Conservation (phyloP, 2,888 invertebrate genomes). For the Xestia sexstrigata region DNA sequence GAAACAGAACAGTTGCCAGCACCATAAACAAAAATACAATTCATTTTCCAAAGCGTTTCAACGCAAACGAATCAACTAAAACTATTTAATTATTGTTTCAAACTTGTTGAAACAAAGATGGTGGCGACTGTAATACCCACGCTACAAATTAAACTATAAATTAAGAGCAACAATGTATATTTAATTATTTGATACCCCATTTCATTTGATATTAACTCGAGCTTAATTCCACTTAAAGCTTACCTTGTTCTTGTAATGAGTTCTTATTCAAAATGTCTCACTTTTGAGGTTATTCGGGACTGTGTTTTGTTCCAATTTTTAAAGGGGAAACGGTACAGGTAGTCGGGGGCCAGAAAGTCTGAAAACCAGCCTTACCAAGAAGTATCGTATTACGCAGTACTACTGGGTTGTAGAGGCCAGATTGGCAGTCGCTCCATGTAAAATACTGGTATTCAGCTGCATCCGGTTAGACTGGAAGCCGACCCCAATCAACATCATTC, state of each 20-base stretch:
- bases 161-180: slow-evolving; percentile 62
- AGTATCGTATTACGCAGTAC: no score
- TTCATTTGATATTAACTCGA: slow-evolving; percentile 56
- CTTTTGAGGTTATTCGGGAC: slow-evolving; percentile 15
- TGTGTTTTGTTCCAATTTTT: slow-evolving; percentile 28
- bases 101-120: slow-evolving; percentile 54
- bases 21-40: slow-evolving; percentile 31
- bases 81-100: slow-evolving; percentile 44
- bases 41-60: slow-evolving; percentile 11
- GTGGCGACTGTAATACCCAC: slow-evolving; percentile 33
- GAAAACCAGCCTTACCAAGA: no score
- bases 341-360: no score
- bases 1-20: neutral
- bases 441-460: no score
- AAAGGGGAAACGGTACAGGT: neutral
- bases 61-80: slow-evolving; percentile 39
- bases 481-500: no score
- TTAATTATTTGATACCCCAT: slow-evolving; percentile 64
- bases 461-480: no score
- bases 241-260: slow-evolving; percentile 44
- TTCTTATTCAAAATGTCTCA: slow-evolving; percentile 38
- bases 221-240: slow-evolving; percentile 44
- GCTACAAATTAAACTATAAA: slow-evolving; percentile 63
- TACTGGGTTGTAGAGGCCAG: no score
- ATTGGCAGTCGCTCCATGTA: no score